Base-by-base conservation (phyloP, 2,113 vertebrate species). In the Labeo rohita region DNA sequence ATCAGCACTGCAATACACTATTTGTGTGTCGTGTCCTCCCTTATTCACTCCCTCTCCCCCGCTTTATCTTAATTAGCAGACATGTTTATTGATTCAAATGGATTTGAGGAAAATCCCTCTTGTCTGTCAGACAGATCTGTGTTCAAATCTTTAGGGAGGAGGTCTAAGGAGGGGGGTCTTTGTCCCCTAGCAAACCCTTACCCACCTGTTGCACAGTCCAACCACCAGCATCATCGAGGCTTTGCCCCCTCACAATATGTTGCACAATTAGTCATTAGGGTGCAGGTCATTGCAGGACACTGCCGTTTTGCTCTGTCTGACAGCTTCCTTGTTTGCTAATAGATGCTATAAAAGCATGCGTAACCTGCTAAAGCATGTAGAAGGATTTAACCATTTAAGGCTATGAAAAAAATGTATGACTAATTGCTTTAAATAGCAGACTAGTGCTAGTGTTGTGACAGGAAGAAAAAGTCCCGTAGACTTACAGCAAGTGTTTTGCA, bases 81-180 rank as follows among this genome's bases (percentile, higher is more conserved):
- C 91, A 89, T 90, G 90, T 93, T 92, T 93, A 94, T 94, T 93
- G 94, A 95, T 95, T 93, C 21, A n/a, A 43, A 47, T 90, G 93
- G 94, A 94, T 94, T 94, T 94, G 66, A 79, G 85, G 90, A 63
- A 91, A 94, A 94, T 92, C 92, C 89, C 65, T 81, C 85, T 84
- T 89, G 93, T 94, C 94, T 94, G 87, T 90, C 89, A 94, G 93
- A 94, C 92, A 89, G 92, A 93, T 94, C 91, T 92, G 56, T 75
- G 81, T 77, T 93, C 91, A 93, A 92, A 90, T 92, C 89, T 84
- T 52, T 80, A 84, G 75, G 90, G 90, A 84, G 89, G 54, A 85
- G 87, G 88, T 88, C 52, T 80, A 59, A 63, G 78, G 61, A 49
- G 47, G 47, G 59, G 47, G 56, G 34, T 13, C n/a, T 83, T 74